Evolutionary conservation across 64 coral and sea anemone genomes (phyloP).

Genomic region (Trachythela sp.): DNA sequence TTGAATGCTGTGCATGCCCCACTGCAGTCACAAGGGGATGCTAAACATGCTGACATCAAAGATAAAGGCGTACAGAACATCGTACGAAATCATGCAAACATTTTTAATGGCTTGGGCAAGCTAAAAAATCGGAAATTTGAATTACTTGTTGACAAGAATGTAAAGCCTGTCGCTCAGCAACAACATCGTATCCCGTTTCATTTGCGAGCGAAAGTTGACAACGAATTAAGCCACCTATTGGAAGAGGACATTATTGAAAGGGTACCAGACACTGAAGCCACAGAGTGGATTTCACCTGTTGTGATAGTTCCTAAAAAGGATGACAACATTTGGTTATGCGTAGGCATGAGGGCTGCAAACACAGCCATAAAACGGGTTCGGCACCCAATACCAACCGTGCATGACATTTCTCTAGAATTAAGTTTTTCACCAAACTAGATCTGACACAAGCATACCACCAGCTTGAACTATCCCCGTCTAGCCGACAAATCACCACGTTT

Average conservation of each 20-base stretch:
- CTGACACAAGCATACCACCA: not conserved
- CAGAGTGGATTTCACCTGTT: too few relatives aligned
- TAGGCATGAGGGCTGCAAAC: not conserved
- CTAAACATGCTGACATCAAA: not conserved
- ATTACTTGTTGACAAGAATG: not conserved
- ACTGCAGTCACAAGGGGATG: not conserved
- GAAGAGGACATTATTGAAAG: slow-evolving; percentile 11
- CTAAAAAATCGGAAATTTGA: not conserved
- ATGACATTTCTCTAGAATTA: not conserved
- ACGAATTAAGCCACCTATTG: not conserved
- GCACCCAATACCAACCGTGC: not conserved
- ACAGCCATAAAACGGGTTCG: not conserved
- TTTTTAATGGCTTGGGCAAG: not conserved
- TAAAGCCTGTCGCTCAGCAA: not conserved
- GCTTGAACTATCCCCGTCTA: not conserved
- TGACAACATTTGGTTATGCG: not conserved
- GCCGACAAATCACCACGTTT: not conserved
- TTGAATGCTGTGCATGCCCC: not conserved
- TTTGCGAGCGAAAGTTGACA: not conserved
- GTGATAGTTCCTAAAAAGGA: not conserved
- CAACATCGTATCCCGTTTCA: not conserved
- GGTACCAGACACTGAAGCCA: not conserved
- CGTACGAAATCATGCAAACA: not conserved
- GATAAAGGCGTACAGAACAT: not conserved
- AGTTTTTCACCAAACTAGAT: not conserved